Percentiles rank a stretch among this genome's conserved stretches.
Conservation (phyloP, 2,113 vertebrate species). For the Gnathonemus longibarbis region DNA sequence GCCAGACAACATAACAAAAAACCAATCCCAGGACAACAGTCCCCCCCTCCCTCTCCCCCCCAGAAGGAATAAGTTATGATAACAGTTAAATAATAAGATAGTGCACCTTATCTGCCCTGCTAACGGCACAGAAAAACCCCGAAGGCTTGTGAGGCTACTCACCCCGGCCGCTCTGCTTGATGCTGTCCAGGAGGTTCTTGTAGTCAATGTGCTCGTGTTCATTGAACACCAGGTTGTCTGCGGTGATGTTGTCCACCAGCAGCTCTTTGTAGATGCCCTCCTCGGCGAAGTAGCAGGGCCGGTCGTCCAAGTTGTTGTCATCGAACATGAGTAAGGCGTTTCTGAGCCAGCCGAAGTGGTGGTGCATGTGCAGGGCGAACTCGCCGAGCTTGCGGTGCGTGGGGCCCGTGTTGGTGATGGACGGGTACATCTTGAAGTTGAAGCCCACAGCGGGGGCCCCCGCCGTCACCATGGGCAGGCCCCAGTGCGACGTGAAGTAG, state of each 20-base stretch:
- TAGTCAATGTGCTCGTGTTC: slow-evolving; percentile 64
- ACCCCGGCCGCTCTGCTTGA: slow-evolving; percentile 65
- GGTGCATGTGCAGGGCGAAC: slow-evolving; percentile 69
- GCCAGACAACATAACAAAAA: not conserved
- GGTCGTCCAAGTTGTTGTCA: slow-evolving; percentile 66
- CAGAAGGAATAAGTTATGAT: not conserved
- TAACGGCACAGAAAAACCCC: not conserved
- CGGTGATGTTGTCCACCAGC: slow-evolving; percentile 62
- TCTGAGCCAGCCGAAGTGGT: slow-evolving; percentile 71
- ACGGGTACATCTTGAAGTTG: slow-evolving; percentile 48
- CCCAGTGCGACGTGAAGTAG: slow-evolving; percentile 80
- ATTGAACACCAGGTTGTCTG: slow-evolving; percentile 60
- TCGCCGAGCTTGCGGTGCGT: slow-evolving; percentile 82
- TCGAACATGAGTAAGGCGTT: slow-evolving; percentile 73
- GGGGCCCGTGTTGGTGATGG: slow-evolving; percentile 78
- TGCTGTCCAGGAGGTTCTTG: slow-evolving; percentile 59
- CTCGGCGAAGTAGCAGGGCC: slow-evolving; percentile 73
- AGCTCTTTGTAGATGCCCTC: slow-evolving; percentile 75
- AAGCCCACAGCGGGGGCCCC: slow-evolving; percentile 78
- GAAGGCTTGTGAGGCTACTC: slow-evolving; percentile 37
- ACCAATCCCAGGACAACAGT: not conserved
- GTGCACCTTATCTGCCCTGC: not conserved
- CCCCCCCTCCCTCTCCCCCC: not conserved
- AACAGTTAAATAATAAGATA: not conserved
- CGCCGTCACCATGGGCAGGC: slow-evolving; percentile 76